These are phyloP conservation scores for Berghia stephanieae DNA, from an alignment of 1,140 invertebrate genomes.

Conservation along the genomic window DNA sequence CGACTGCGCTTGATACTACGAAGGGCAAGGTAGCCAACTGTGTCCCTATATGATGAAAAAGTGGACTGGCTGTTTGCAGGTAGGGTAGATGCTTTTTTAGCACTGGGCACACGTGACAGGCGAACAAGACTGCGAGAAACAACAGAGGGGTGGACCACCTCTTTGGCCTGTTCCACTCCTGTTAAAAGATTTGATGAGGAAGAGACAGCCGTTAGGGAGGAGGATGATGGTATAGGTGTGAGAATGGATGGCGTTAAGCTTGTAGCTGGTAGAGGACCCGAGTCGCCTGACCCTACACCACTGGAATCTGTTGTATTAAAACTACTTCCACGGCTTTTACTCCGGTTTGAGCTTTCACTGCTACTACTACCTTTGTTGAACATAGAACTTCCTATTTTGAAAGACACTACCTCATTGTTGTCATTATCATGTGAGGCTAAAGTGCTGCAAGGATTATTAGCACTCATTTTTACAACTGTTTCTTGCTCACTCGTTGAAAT, in stretches of 20 bases:
- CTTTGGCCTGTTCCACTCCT: constrained; percentile 33
- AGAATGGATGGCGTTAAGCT: background rate
- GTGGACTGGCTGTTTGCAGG: constrained; percentile 27
- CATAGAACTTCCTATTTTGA: constrained; percentile 22
- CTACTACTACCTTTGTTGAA: constrained; percentile 49
- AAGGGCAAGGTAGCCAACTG: constrained; percentile 83
- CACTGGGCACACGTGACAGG: constrained; percentile 58
- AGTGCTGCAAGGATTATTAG: too few relatives aligned
- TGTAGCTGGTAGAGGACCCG: constrained; percentile 68
- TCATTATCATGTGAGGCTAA: constrained; percentile 41
- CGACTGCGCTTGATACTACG: constrained; percentile 77
- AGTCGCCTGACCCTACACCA: constrained; percentile 81
- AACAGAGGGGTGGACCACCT: constrained; percentile 57
- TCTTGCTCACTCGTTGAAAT: too few relatives aligned
- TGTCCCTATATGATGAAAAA: constrained; percentile 62
- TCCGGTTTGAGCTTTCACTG: constrained; percentile 57
- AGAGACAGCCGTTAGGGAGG: constrained; percentile 52
- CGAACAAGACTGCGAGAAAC: constrained; percentile 54
- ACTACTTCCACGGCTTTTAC: constrained; percentile 65
- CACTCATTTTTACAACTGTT: too few relatives aligned
- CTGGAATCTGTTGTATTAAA: constrained; percentile 78
- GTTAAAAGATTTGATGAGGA: constrained; percentile 18
- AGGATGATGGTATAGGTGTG: constrained; percentile 28
- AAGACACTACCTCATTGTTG: constrained; percentile 37
- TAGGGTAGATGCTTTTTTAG: constrained; percentile 40